phyloP scores from a whole-genome alignment of 2,888 invertebrate species.

The Amphipyra tragopoginis region DNA sequence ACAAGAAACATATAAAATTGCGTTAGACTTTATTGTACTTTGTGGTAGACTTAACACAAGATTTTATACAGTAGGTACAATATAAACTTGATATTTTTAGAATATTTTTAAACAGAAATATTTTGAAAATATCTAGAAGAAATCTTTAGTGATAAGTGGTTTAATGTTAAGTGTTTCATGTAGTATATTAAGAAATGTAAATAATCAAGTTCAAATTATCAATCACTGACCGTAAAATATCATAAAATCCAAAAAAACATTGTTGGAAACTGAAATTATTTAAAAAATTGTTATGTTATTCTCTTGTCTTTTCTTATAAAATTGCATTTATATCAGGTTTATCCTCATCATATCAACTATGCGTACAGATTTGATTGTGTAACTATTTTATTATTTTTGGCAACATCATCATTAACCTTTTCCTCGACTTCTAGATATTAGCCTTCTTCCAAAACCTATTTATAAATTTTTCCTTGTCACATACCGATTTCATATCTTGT shows the following conservation, averaged over 20 bases:
- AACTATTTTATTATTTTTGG: too few species aligned
- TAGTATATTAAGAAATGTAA: constrained; percentile 22
- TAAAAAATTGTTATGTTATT: too few species aligned
- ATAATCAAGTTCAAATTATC: constrained; percentile 13
- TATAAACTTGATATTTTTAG: constrained; percentile 2
- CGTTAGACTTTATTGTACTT: constrained; percentile 1
- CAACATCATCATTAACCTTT: too few species aligned
- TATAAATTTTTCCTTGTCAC: too few species aligned
- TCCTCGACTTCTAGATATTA: too few species aligned
- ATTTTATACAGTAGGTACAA: neutral
- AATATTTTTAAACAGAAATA: neutral
- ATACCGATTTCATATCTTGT: too few species aligned
- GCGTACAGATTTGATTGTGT: too few species aligned
- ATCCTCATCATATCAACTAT: too few species aligned
- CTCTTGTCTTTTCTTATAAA: too few species aligned
- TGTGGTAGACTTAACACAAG: neutral
- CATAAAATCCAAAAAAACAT: neutral
- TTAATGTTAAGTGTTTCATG: neutral
- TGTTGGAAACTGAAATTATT: neutral
- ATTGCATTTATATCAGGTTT: too few species aligned
- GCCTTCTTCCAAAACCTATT: too few species aligned
- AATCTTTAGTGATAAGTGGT: constrained; percentile 3
- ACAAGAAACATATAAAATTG: neutral
- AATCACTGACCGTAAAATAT: neutral
- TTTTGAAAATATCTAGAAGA: neutral